Evolutionary conservation across 2,797 vertebrate species (phyloP).

Genomic region (Alosa sapidissima): DNA sequence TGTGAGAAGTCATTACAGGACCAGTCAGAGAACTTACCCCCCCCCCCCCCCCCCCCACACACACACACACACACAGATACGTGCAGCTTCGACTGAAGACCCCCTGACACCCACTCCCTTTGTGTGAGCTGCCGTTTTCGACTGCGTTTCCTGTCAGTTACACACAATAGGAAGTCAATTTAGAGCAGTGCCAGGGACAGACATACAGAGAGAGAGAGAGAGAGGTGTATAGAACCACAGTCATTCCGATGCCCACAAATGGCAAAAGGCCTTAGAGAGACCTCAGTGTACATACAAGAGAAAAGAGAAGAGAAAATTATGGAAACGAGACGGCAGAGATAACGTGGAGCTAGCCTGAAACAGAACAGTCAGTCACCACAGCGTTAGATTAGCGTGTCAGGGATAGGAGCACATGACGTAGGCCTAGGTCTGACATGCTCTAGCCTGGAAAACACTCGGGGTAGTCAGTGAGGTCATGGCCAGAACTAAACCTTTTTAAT

Average conservation of each 20-base stretch:
- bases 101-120: not conserved
- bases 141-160: conserved; percentile 46
- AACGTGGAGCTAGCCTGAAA: not conserved
- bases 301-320: not conserved
- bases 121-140: conserved; percentile 15
- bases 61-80: not conserved
- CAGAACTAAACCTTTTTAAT: not conserved
- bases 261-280: not conserved
- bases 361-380: not conserved
- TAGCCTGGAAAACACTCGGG: not conserved
- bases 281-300: not conserved
- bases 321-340: not conserved
- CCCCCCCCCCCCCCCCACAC: not conserved
- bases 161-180: conserved; percentile 58
- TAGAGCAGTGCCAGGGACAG: not conserved
- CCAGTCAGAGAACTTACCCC: not conserved
- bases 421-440: not conserved
- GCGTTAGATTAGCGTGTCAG: not conserved
- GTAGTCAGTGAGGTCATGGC: not conserved
- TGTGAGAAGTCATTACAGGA: conserved; percentile 17
- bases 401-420: conserved; percentile 9
- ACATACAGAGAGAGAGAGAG: not conserved
- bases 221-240: not conserved
- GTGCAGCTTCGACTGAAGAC: not conserved
- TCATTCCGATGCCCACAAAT: not conserved